Base-by-base conservation (phyloP, 92 coral and sea anemone genomes). In the Palythoa grandis region DNA sequence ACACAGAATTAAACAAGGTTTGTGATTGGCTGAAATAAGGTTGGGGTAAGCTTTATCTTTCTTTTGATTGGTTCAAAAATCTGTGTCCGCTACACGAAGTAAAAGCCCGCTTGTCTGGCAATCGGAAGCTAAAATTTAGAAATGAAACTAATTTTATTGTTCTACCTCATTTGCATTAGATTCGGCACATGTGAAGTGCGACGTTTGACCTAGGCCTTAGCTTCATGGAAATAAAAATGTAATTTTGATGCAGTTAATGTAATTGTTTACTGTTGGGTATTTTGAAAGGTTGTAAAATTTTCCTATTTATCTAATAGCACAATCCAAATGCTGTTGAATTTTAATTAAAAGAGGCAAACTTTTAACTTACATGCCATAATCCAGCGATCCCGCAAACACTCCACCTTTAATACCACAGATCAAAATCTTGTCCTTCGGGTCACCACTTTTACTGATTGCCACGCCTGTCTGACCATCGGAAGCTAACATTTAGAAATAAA, bases 381-480 rank as follows among this genome's bases (percentile, higher is more conserved):
- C 85, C 47, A 66, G 53, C 10, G 43, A 22, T 40, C 85, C 74
- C 17, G 2, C 47, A 47, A 66, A 65, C n/a, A 80, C 85, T n/a
- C 74, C 53, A 11, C 4, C 60, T 0, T 25, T 66, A 9, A 80
- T 70, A 7, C 85, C 85, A n/a, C 85, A 80, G 24, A 80, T 80
- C 60, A 43, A 20, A 7, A 80, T 48, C 60, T 80, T 80, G 23
- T 48, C 74, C 85, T 80, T 80, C 22, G 74, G 85, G 10, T 80
- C 43, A 13, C 61, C 74, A 13, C 15, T 80, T 66, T 38, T 80
- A 29, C 85, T 80, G 17, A 80, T 65, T 25, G 57, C 65, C 58
- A 80, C 85, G 12, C 22, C 38, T 11, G 85, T 80, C 43, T 80
- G 85, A 8, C 57, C 85, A 66, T 80, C 74, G 20, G 74, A 63